Evolutionary conservation across 2,113 vertebrate species (phyloP), one percentile per base, ranked within the genome.

Genomic region (Bombycilla garrulus): DNA sequence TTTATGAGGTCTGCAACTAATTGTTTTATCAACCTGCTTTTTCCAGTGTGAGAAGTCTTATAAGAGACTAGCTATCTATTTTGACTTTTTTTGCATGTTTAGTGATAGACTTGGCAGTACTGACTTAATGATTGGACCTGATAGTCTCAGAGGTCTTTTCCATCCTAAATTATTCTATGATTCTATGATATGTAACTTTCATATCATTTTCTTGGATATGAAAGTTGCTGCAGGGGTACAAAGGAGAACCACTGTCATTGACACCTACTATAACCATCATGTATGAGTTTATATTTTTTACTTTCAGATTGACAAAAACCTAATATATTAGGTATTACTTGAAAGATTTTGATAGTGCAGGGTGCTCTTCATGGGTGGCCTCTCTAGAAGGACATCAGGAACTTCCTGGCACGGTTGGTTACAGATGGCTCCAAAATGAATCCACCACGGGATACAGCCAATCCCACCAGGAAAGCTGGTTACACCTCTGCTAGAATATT

Each of bases 321-420:
- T 5, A 42, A 62, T n/a, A 3, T 26, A n/a, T 44, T 76, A 11
- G 6, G 5, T 44, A 47, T 15, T 50, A 58, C 54, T 31, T 25
- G 4, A 6, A 87, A 44, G 10, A 15, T 45, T 86, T 84, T 69
- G 5, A 6, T 72, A 64, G 6, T n/a, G 15, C 42, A 21, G 6
- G 3, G 6, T 51, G 7, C 6, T 64, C 22, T 64, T 48, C 25
- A 12, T 21, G 51, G 15, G 1, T 33, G 4, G 10, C 10, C 1
- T 35, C 16, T 73, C 40, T 57, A 24, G 9, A 62, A 40, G 19
- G 6, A 77, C 23, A 2, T n/a, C 16, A 53, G 22, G 4, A 10
- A 17, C 8, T 51, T 4, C 4, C 18, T 35, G 8, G 28, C 9
- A 45, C 5, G 50, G 4, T 5, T 2, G 0, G 4, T 56, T 81